These are phyloP conservation scores for Ceyx cyanopectus DNA, from an alignment of 2,113 vertebrate species.

Conservation along the genomic window DNA sequence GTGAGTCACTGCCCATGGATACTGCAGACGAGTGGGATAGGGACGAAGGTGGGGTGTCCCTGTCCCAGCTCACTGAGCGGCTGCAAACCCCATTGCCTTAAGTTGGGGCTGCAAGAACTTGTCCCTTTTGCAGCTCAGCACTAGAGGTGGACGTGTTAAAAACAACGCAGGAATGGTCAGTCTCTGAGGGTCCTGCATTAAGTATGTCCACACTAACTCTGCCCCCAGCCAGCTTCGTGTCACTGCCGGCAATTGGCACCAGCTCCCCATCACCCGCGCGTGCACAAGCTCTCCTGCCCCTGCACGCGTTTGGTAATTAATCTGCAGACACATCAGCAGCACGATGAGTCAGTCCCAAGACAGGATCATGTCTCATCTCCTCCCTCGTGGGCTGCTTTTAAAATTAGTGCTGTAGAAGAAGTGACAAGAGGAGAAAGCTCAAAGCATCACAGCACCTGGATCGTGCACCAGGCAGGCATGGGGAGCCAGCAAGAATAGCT, in stretches of 20 bases:
- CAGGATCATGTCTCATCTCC: constrained; percentile 3
- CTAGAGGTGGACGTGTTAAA: too few relatives aligned
- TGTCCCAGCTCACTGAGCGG: fast-evolving
- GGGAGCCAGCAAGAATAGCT: background rate
- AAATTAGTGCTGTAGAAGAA: background rate
- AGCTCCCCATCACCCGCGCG: background rate
- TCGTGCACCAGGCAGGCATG: background rate
- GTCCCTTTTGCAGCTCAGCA: fast-evolving
- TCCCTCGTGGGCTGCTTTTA: constrained; percentile 3
- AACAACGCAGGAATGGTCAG: fast-evolving
- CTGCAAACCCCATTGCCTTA: fast-evolving
- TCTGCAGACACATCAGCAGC: background rate
- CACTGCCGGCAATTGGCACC: background rate
- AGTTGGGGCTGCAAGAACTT: fast-evolving
- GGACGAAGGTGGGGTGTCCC: background rate
- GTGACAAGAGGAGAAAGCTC: background rate
- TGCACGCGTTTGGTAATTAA: background rate
- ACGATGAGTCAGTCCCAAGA: constrained; percentile 14
- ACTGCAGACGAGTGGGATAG: background rate
- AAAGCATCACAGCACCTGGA: background rate
- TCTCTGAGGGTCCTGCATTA: background rate
- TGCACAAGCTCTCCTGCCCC: background rate
- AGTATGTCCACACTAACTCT: too few relatives aligned
- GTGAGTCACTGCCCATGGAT: fast-evolving
- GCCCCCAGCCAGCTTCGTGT: background rate